Base-by-base conservation (phyloP, 2,797 vertebrate genomes). In the Melopsittacus undulatus region DNA sequence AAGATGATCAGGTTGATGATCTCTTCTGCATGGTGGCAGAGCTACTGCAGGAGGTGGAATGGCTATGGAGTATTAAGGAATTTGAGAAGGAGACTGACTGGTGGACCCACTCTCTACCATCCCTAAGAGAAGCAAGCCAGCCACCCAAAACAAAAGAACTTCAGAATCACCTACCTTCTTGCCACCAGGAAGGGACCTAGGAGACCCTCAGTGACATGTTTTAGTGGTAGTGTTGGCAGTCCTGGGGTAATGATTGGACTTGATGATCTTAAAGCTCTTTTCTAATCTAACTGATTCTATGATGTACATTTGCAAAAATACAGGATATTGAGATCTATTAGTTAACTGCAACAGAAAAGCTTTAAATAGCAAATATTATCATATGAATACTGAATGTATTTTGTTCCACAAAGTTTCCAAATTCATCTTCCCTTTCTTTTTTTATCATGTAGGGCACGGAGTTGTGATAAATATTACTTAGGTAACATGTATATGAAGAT, bases 261-360 rank as follows among this genome's bases (percentile, higher is more conserved):
- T 32, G 52, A 52, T 52, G 51, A 32, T 54, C 52, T 54, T 13
- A 54, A 32, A 54, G 52, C 30, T 54, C 52, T 54, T 54, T 54
- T 32, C 30, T 30, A 54, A 54, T 19, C 22, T 57, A 57, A 57
- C 21, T 34, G 56, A 34, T 57, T 34, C 22, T 57, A 24, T 34
- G 56, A 42, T 21, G 10, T 3, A 7, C 0, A 0, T 48, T 63
- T 30, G 15, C 17, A 23, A 3, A 70, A 76, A 43, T 22, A 77
- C 18, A 54, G 15, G 30, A 92, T 18, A 7, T 5, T 24, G 19
- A 76, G 27, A 13, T 80, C 34, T 57, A 9, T 43, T 46, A 68
- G 18, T 52, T 56, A 82, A 20, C 19, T 36, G 5, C 23, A 84
- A 70, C 2, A 82, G 16, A 79, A 82, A 70, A 78, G 18, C 13